phyloP scores from a whole-genome alignment of 2,797 vertebrate species.

The Lycodopsis pacificus region DNA sequence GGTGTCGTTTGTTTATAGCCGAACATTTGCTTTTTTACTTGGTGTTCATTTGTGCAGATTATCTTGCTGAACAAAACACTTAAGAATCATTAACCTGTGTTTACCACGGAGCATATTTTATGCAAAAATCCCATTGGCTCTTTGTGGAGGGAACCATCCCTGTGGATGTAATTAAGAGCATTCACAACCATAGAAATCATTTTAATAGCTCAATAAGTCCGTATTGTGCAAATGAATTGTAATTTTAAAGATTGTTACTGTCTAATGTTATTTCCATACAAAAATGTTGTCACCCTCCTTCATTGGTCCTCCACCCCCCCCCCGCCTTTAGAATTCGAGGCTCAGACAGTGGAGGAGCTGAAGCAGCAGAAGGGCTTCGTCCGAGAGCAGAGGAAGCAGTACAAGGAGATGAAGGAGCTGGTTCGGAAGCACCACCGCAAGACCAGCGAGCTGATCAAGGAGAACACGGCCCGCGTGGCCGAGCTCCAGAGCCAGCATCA shows the following conservation, averaged over 20 bases:
- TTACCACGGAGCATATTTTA: not conserved
- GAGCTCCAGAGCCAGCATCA: slow-evolving; percentile 93
- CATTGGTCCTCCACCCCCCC: not conserved
- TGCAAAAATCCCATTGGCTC: no score
- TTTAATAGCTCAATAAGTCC: not conserved
- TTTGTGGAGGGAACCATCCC: no score
- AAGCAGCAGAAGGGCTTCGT: slow-evolving; percentile 97
- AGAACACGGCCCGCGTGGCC: slow-evolving; percentile 91
- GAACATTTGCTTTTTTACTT: not conserved
- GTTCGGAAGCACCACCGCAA: slow-evolving; percentile 96
- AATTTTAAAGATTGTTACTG: not conserved
- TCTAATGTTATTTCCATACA: not conserved
- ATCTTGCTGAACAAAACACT: not conserved
- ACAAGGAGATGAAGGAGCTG: slow-evolving; percentile 99
- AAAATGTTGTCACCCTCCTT: no score
- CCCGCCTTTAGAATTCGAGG: slow-evolving; percentile 89
- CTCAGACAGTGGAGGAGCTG: slow-evolving; percentile 93
- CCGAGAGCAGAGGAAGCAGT: slow-evolving; percentile 96
- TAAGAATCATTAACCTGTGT: not conserved
- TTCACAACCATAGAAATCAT: not conserved
- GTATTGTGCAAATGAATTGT: not conserved
- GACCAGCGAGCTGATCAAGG: slow-evolving; percentile 95
- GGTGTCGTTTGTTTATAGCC: no score
- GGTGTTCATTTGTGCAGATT: not conserved
- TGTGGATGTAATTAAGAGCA: not conserved